Conservation (phyloP, 2,113 vertebrate genomes). For the Argyrosomus japonicus region DNA sequence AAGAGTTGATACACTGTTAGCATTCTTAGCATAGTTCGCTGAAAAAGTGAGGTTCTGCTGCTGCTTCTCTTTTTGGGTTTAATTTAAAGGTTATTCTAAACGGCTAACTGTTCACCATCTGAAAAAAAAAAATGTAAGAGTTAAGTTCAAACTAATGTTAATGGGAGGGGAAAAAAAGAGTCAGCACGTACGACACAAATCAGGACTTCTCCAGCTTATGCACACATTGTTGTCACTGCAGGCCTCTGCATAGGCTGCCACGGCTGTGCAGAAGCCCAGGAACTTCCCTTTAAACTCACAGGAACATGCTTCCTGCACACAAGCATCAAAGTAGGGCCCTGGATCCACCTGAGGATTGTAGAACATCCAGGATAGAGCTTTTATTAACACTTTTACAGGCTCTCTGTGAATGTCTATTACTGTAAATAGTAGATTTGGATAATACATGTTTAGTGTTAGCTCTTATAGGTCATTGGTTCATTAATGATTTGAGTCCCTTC, state of each 20-base stretch:
- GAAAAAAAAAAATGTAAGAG: background rate
- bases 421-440: background rate
- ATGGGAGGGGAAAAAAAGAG: background rate
- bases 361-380: background rate
- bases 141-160: background rate
- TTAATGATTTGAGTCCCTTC: background rate
- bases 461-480: background rate
- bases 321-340: conserved; percentile 83
- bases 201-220: conserved; percentile 87
- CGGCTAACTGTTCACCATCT: background rate
- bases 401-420: background rate
- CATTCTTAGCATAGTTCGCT: background rate
- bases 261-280: conserved; percentile 88
- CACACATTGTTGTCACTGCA: conserved; percentile 85
- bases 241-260: conserved; percentile 88
- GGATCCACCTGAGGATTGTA: conserved; percentile 85
- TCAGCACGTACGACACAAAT: conserved; percentile 87
- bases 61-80: background rate
- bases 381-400: too few relatives aligned
- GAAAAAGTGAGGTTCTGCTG: too few relatives aligned
- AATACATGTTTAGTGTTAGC: background rate
- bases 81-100: background rate
- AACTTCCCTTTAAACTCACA: conserved; percentile 90
- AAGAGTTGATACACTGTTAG: background rate
- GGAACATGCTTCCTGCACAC: conserved; percentile 88